A percentile compares a stretch with the other conserved stretches of the same genome.
These are phyloP conservation scores for Decapterus maruadsi DNA, from an alignment of 2,797 vertebrate genomes.

Conservation along the genomic window DNA sequence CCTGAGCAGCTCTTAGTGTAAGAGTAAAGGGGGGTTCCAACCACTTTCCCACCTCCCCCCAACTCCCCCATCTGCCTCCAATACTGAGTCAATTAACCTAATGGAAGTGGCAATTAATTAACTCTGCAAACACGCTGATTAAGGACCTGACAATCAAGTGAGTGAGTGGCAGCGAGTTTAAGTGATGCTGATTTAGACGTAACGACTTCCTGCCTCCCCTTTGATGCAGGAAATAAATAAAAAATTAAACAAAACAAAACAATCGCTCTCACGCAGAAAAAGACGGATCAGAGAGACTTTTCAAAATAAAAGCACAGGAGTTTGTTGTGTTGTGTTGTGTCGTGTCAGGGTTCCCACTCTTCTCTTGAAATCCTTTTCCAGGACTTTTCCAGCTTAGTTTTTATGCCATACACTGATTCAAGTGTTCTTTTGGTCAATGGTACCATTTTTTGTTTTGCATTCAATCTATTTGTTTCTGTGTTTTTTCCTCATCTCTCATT, in stretches of 20 bases:
- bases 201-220: constrained; percentile 47
- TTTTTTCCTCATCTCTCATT: too few relatives aligned
- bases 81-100: constrained; percentile 78
- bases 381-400: too few relatives aligned
- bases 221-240: constrained; percentile 20
- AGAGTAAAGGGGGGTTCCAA: not conserved
- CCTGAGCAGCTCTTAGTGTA: constrained; percentile 42
- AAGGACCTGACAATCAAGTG: constrained; percentile 73
- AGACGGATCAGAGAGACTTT: too few relatives aligned
- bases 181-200: constrained; percentile 55
- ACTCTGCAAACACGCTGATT: constrained; percentile 74
- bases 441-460: too few relatives aligned
- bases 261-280: not conserved
- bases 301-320: too few relatives aligned
- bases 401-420: too few relatives aligned
- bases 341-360: too few relatives aligned
- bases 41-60: not conserved
- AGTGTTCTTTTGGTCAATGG: too few relatives aligned
- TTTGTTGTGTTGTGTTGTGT: too few relatives aligned
- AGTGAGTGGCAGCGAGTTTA: constrained; percentile 54
- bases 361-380: too few relatives aligned
- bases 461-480: too few relatives aligned
- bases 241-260: not conserved
- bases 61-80: constrained; percentile 52
- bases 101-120: constrained; percentile 83